These are phyloP conservation scores for Cosmorhoe ocellata DNA, from an alignment of 2,888 invertebrate genomes.

Conservation along the genomic window DNA sequence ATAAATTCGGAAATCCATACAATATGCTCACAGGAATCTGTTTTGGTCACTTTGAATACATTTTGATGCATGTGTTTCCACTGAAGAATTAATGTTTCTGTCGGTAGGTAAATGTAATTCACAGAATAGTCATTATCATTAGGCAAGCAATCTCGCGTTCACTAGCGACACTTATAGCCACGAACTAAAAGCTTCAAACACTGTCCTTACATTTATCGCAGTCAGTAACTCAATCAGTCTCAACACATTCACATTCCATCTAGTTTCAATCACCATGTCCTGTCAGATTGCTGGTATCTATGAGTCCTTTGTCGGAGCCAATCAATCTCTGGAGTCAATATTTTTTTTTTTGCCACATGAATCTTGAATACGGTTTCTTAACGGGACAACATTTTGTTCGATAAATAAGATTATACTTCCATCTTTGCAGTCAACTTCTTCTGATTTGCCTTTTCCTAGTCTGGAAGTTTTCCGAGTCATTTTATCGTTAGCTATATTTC, in stretches of 20 bases:
- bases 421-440: too few species aligned
- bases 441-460: too few species aligned
- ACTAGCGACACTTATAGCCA: slow-evolving; percentile 23
- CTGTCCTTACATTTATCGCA: not conserved
- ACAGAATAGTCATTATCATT: not conserved
- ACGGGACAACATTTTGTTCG: too few species aligned
- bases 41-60: slow-evolving; percentile 22
- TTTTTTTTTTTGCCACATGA: too few species aligned
- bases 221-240: not conserved
- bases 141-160: slow-evolving; percentile 22
- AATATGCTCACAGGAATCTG: slow-evolving; percentile 21
- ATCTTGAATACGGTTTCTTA: too few species aligned
- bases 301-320: too few species aligned
- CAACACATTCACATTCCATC: not conserved
- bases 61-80: not conserved
- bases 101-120: not conserved
- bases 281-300: too few species aligned
- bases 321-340: too few species aligned
- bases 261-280: too few species aligned
- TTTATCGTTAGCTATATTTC: too few species aligned
- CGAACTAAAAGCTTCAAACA: slow-evolving; percentile 6
- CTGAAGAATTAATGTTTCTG: not conserved
- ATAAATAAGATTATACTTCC: too few species aligned
- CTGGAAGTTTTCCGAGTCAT: too few species aligned
- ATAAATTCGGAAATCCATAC: slow-evolving; percentile 35